Evolutionary conservation across 92 coral and sea anemone species (phyloP).

Genomic region (Diadumene lineata): DNA sequence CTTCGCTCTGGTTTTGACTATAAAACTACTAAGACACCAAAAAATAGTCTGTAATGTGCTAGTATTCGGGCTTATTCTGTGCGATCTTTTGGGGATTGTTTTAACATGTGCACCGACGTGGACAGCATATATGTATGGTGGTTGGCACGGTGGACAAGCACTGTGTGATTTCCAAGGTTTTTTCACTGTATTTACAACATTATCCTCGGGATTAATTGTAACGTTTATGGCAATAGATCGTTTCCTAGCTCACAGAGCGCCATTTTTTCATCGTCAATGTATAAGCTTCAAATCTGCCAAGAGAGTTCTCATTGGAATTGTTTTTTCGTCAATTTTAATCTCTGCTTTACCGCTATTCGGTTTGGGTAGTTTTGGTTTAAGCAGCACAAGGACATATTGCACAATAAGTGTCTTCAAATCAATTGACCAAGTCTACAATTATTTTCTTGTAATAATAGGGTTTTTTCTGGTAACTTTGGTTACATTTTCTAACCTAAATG

Average conservation of each 20-base stretch:
- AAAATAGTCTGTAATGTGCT: constrained; percentile 75
- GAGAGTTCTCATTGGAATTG: constrained; percentile 32
- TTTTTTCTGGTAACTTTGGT: constrained; percentile 57
- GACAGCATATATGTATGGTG: constrained; percentile 58
- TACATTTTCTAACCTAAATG: constrained; percentile 60
- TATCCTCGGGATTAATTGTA: constrained; percentile 73
- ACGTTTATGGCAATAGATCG: constrained; percentile 78
- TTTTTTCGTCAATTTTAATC: constrained; percentile 38
- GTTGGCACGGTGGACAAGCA: constrained; percentile 66
- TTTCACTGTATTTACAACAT: constrained; percentile 63
- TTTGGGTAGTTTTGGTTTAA: constrained; percentile 73
- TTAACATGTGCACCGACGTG: constrained; percentile 71
- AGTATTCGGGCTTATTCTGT: constrained; percentile 63
- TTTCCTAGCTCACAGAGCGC: constrained; percentile 63
- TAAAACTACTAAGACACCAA: constrained; percentile 54
- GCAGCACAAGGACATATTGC: constrained; percentile 67
- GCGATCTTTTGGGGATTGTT: constrained; percentile 64
- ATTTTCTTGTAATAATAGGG: constrained; percentile 67
- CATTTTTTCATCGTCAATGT: constrained; percentile 70
- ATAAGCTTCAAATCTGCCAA: constrained; percentile 52
- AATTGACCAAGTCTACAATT: constrained; percentile 54
- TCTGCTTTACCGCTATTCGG: constrained; percentile 58
- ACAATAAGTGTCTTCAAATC: constrained; percentile 51
- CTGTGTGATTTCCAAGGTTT: constrained; percentile 84
- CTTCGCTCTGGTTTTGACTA: constrained; percentile 63